Evolutionary conservation across 2,797 vertebrate species (phyloP), one percentile per base, ranked within the genome.

Genomic region (Lateolabrax maculatus): DNA sequence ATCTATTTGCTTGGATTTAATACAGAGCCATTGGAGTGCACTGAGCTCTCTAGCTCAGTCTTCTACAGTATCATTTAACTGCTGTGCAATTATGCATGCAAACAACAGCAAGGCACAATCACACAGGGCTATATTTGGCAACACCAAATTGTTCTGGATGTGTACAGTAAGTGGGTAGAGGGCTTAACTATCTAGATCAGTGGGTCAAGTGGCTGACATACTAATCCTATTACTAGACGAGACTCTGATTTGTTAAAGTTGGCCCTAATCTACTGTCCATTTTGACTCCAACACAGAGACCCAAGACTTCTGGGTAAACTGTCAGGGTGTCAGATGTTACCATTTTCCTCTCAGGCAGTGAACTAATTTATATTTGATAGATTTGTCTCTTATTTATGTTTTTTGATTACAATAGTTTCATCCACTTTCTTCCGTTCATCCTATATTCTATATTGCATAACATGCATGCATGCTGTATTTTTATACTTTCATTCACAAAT

Each of bases 101-200:
- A 75, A 86, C 77, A 83, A 75, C 64, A 87, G 9, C 43, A 57
- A 70, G 57, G 41, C 60, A 62, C 46, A 68, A 52, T 36, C 77
- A 66, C n/a, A 43, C 48, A 44, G 39, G 25, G 56, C 36, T 83
- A 68, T 67, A 75, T 80, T 77, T 5, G 21, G 51, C 62, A 62
- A 31, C n/a, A 65, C 64, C 44, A 76, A 56, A 84, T 63, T 67
- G 69, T 66, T 80, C 43, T 84, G 75, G 43, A 75, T 83, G 79
- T 79, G 83, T 90, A 88, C 81, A 83, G 85, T 85, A 23, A 71
- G 51, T 79, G 57, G 12, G 9, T 29, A 49, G 53, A 85, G 44
- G 78, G 79, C 80, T 90, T 90, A 90, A 89, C 72, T 87, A 90
- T 92, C 51, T 91, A 90, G 91, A 92, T 91, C 90, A 92, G 84